Percentiles rank a stretch among this genome's conserved stretches.
Conservation (phyloP, 2,797 vertebrate species). For the Anisognathus igniventris region DNA sequence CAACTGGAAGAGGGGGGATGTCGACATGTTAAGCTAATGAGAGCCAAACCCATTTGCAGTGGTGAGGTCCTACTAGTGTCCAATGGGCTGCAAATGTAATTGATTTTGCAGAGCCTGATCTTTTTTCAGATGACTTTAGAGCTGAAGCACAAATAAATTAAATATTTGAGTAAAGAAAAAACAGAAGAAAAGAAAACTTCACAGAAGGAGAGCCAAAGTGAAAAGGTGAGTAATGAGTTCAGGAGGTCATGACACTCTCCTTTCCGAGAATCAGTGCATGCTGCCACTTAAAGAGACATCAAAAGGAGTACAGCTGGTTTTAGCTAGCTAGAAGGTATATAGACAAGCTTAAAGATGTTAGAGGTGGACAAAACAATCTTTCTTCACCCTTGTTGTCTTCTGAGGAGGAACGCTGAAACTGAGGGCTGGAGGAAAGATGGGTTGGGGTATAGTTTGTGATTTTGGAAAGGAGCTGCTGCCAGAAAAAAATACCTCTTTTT, state of each 20-base stretch:
- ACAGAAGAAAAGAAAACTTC: neutral
- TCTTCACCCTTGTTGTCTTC: neutral
- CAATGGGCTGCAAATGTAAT: neutral
- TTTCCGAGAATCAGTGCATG: accelerated
- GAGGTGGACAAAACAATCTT: neutral
- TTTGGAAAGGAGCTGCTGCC: neutral
- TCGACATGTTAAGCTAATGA: neutral
- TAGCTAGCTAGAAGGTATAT: neutral
- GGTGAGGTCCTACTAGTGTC: neutral
- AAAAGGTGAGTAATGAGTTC: neutral
- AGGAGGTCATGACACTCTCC: neutral
- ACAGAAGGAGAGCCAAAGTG: neutral
- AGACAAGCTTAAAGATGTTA: neutral
- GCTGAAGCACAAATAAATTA: neutral
- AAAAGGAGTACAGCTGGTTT: neutral
- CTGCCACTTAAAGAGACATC: neutral
- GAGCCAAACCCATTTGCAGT: neutral
- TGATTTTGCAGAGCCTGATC: neutral
- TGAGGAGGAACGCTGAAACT: neutral
- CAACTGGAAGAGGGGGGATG: neutral
- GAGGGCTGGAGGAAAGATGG: neutral
- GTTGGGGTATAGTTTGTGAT: neutral
- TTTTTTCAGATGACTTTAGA: neutral
- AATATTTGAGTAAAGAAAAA: neutral
- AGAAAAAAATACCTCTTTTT: neutral